Percentiles rank a stretch among this genome's conserved stretches.
Conservation (phyloP, 1,140 invertebrate species). For the Panagrolaimus sp. region DNA sequence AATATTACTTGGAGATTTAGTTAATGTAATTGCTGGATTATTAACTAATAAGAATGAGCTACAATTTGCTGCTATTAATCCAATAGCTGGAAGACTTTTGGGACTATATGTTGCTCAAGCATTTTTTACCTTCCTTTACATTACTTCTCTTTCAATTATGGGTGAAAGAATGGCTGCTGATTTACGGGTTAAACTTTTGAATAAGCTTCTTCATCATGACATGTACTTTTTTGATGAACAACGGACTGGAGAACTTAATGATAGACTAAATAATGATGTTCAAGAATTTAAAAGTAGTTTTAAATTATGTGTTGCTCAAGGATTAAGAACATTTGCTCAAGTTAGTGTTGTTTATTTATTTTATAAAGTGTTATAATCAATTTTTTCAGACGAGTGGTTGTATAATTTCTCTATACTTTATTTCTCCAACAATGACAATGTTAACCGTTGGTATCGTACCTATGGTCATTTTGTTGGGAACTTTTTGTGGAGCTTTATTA, state of each 20-base stretch:
- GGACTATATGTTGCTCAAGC: conserved; percentile 70
- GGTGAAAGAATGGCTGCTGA: conserved; percentile 77
- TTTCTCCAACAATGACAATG: conserved; percentile 80
- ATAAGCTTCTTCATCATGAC: conserved; percentile 76
- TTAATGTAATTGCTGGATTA: conserved; percentile 68
- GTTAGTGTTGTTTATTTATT: conserved; percentile 60
- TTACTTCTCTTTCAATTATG: conserved; percentile 74
- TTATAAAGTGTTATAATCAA: background rate
- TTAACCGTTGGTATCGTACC: conserved; percentile 76
- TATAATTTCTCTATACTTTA: conserved; percentile 70
- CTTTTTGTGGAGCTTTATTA: conserved; percentile 69
- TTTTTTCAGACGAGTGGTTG: conserved; percentile 64
- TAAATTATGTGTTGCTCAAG: conserved; percentile 81
- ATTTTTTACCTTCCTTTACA: conserved; percentile 79
- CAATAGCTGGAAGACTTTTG: conserved; percentile 67
- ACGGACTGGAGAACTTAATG: conserved; percentile 81
- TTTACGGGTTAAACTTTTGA: conserved; percentile 75
- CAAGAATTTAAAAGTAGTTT: conserved; percentile 95
- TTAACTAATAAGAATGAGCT: conserved; percentile 45
- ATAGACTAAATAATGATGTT: conserved; percentile 80
- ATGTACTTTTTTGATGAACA: conserved; percentile 83
- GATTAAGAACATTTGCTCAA: conserved; percentile 75
- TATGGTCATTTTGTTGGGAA: conserved; percentile 71
- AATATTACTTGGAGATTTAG: conserved; percentile 69
- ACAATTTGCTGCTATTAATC: conserved; percentile 66